These are phyloP conservation scores for Hoplostethus mediterraneus DNA, from an alignment of 2,797 vertebrate genomes.

Conservation along the genomic window DNA sequence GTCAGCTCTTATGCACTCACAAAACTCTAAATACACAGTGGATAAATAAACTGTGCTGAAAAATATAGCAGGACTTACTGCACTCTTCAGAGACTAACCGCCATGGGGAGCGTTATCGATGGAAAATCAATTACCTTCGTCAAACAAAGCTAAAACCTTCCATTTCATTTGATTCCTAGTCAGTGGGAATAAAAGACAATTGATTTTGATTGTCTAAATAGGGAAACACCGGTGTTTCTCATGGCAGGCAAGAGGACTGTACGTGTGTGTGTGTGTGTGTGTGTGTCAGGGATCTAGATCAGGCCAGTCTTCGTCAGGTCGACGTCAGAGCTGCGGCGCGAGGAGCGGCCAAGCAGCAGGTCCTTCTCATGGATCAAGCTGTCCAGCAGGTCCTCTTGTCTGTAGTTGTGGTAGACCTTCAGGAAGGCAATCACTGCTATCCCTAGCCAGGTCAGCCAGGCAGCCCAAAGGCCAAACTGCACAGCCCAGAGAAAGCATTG, in stretches of 20 bases:
- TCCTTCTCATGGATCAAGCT: slow-evolving; percentile 97
- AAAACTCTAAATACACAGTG: slow-evolving; percentile 28
- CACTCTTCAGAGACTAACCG: slow-evolving; percentile 29
- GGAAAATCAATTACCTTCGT: slow-evolving; percentile 37
- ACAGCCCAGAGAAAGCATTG: slow-evolving; percentile 10
- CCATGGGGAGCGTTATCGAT: slow-evolving; percentile 10
- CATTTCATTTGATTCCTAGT: slow-evolving; percentile 34
- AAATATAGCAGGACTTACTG: slow-evolving; percentile 16
- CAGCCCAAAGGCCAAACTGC: slow-evolving; percentile 96
- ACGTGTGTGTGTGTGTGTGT: slow-evolving; percentile 32
- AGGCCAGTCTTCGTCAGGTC: slow-evolving; percentile 92
- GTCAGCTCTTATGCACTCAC: slow-evolving; percentile 8
- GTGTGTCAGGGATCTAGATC: slow-evolving; percentile 82
- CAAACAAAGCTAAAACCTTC: slow-evolving; percentile 52
- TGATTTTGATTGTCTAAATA: slow-evolving; percentile 74
- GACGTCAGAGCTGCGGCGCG: slow-evolving; percentile 81
- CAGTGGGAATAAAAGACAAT: slow-evolving; percentile 55
- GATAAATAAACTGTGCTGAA: slow-evolving; percentile 20
- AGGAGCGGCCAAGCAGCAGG: slow-evolving; percentile 90
- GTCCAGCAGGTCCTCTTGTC: slow-evolving; percentile 95
- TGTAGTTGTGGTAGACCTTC: slow-evolving; percentile 96
- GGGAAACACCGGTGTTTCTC: slow-evolving; percentile 68
- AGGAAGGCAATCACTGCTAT: slow-evolving; percentile 94
- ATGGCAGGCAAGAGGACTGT: slow-evolving; percentile 54
- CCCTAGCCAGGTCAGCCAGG: slow-evolving; percentile 96